phyloP scores from a whole-genome alignment of 2,113 vertebrate genomes.

The Acanthisitta chloris region DNA sequence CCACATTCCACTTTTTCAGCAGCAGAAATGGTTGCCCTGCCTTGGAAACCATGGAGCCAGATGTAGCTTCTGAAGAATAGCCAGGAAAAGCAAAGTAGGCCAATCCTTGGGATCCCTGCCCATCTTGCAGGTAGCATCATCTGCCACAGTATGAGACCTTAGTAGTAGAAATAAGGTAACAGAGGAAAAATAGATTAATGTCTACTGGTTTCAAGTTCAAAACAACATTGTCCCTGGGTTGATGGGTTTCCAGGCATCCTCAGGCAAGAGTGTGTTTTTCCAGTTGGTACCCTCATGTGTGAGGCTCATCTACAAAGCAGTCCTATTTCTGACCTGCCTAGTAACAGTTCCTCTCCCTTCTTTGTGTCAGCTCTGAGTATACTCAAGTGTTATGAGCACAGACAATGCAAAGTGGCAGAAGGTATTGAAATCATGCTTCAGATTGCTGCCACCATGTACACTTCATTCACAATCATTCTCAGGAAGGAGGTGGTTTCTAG shows the following conservation, averaged over 20 bases:
- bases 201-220: background rate
- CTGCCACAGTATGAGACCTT: background rate
- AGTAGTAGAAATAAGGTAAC: background rate
- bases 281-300: background rate
- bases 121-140: background rate
- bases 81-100: background rate
- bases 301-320: background rate
- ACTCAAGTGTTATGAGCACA: background rate
- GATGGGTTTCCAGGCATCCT: background rate
- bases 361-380: accelerated
- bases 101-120: background rate
- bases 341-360: background rate
- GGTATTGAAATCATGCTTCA: background rate
- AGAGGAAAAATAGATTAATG: background rate
- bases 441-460: background rate
- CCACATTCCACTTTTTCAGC: background rate
- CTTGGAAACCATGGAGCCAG: background rate
- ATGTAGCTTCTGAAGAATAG: background rate
- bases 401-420: background rate
- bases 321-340: background rate
- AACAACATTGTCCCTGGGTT: background rate
- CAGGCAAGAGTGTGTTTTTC: background rate
- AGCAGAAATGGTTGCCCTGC: background rate
- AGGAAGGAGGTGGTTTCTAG: background rate
- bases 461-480: background rate